Evolutionary conservation across 2,888 invertebrate genomes (phyloP), one percentile per base, ranked within the genome.

Genomic region (Ommatoiulus sabulosus): DNA sequence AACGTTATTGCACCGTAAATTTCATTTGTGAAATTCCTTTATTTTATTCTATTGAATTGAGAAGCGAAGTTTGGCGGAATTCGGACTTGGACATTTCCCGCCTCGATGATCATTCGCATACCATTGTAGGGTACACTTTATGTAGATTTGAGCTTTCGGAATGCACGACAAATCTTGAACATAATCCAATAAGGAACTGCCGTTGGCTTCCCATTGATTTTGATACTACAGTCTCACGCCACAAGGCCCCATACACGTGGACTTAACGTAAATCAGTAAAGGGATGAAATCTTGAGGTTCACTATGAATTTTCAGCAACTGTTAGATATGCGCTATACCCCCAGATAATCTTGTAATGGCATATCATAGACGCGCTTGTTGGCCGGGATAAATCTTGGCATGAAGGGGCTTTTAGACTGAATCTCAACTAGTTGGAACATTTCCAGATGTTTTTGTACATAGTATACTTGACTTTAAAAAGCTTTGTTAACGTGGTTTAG

Each of bases 111-210:
- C 72, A 24, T 20, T 72, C 24, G 72, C 72, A 24, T n/a, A n/a
- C n/a, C n/a, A 24, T 72, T 72, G 20, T 72, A 5, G 24, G 4
- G 52, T 52, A 8, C 24, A 24, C 20, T 72, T 72, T 24, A 72
- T 72, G 72, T 72, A 72, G 72, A 72, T 72, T 72, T 24, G 10
- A 20, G 72, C 7, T 72, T 7, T n/a, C 72, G 5, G 72, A 72
- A 72, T 72, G 20, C 7, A 24, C 72, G 72, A 7, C 5, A 72
- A 72, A 72, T 72, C 20, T 8, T 5, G n/a, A n/a, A 63, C 72
- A 72, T 72, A 72, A 72, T 72, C 20, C 20, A 72, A 72, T 72
- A 72, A 72, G 72, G 72, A 72, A 72, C 72, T 72, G 72, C 72
- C n/a, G 3, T 24, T 72, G n/a, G 72, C 7, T 20, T 72, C 20